phyloP scores from a whole-genome alignment of 2,888 invertebrate species.

The Muscina levida region DNA sequence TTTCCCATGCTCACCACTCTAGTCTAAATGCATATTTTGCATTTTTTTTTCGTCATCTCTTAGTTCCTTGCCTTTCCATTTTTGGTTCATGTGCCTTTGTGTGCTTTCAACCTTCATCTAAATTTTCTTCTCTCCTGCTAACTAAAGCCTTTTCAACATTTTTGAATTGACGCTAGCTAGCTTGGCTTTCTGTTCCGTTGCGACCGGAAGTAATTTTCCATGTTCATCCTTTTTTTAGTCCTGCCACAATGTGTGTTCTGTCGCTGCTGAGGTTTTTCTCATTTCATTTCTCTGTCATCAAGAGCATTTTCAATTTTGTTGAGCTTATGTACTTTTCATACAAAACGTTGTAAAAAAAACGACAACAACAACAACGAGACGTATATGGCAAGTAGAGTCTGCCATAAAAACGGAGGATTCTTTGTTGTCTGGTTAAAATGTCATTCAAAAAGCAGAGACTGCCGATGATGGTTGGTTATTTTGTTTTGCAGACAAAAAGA shows the following conservation, averaged over 20 bases:
- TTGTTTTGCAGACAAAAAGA: conserved; percentile 39
- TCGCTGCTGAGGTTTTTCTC: neutral
- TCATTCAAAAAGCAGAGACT: conserved; percentile 40
- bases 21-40: conserved; percentile 33
- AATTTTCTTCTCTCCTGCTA: conserved; percentile 1
- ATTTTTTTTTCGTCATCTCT: conserved; percentile 7
- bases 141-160: neutral
- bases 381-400: too few species aligned
- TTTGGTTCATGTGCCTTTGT: neutral
- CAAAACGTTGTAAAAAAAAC: conserved; percentile 9
- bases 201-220: conserved; percentile 61
- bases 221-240: conserved; percentile 22
- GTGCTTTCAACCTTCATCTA: conserved; percentile 16
- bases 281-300: conserved; percentile 42
- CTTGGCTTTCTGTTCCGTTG: conserved; percentile 32
- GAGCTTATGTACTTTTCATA: conserved; percentile 8
- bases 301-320: conserved; percentile 57
- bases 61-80: neutral
- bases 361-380: conserved; percentile 24
- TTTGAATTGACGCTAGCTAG: neutral
- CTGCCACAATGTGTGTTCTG: neutral
- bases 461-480: conserved; percentile 46
- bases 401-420: conserved; percentile 5
- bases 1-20: neutral
- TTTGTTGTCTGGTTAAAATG: conserved; percentile 63